Percentiles rank a stretch among this genome's conserved stretches.
Evolutionary conservation across 2,888 invertebrate genomes (phyloP).

Genomic region (Elgonia sp.): DNA sequence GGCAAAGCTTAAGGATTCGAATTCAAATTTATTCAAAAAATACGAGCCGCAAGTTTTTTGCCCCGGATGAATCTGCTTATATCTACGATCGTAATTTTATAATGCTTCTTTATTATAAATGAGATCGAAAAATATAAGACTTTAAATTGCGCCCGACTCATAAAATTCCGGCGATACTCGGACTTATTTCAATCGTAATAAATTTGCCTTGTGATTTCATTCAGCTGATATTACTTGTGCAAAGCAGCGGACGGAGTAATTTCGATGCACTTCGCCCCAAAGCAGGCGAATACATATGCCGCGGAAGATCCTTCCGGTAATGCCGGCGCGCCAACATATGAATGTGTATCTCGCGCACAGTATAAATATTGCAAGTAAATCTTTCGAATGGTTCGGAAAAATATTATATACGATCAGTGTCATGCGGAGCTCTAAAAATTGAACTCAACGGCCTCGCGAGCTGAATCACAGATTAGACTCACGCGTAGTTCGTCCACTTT

Average conservation of each 20-base stretch:
- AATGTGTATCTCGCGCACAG: constrained; percentile 48
- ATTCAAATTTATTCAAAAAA: constrained; percentile 10
- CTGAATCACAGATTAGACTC: constrained; percentile 51
- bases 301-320: constrained; percentile 61
- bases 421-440: constrained; percentile 74
- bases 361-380: constrained; percentile 69
- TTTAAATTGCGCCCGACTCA: constrained; percentile 32
- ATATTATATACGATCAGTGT: constrained; percentile 78
- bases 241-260: constrained; percentile 53
- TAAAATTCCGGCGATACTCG: constrained; percentile 42
- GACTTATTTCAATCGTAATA: constrained; percentile 63
- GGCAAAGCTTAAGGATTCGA: not conserved
- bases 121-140: constrained; percentile 23
- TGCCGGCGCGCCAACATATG: constrained; percentile 51
- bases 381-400: constrained; percentile 58
- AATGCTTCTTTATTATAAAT: constrained; percentile 13
- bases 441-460: constrained; percentile 35
- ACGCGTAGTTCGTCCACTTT: constrained; percentile 31
- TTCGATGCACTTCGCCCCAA: constrained; percentile 27
- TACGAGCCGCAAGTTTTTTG: not conserved
- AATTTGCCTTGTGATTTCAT: constrained; percentile 63
- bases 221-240: constrained; percentile 47
- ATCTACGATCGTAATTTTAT: constrained; percentile 7
- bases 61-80: not conserved
- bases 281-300: constrained; percentile 51